These are phyloP conservation scores for Petrocephalus sullivani DNA, from an alignment of 2,797 vertebrate genomes.

Conservation along the genomic window DNA sequence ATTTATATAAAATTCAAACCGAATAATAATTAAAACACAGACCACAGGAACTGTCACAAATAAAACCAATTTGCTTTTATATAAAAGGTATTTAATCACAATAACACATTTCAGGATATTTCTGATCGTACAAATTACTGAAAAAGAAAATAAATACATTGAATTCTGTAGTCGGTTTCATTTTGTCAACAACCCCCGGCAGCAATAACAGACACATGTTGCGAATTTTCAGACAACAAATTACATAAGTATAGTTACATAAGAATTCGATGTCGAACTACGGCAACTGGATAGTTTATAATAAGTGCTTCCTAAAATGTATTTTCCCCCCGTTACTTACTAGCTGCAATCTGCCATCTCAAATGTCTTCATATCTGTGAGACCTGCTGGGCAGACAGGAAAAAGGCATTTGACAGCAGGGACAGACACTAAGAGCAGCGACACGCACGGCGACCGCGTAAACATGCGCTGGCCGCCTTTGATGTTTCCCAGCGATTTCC, in stretches of 20 bases:
- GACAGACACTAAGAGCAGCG: background rate
- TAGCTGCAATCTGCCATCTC: background rate
- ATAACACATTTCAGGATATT: background rate
- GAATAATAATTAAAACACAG: background rate
- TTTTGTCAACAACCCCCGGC: background rate
- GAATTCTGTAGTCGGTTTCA: background rate
- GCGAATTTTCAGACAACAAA: background rate
- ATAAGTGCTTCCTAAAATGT: background rate
- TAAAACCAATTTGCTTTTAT: background rate
- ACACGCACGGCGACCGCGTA: background rate
- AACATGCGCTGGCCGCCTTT: background rate
- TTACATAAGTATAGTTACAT: constrained; percentile 8
- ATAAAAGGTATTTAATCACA: background rate
- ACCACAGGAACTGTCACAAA: background rate
- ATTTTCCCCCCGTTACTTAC: constrained; percentile 11
- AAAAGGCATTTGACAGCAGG: background rate
- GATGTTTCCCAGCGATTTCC: background rate
- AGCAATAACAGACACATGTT: background rate
- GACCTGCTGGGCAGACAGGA: background rate
- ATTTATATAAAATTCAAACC: background rate
- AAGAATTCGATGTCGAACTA: background rate
- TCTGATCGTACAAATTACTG: background rate
- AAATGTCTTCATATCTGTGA: constrained; percentile 1
- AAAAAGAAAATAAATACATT: background rate
- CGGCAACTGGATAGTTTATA: background rate